phyloP scores from a whole-genome alignment of 2,797 vertebrate species.

The Luscinia luscinia region DNA sequence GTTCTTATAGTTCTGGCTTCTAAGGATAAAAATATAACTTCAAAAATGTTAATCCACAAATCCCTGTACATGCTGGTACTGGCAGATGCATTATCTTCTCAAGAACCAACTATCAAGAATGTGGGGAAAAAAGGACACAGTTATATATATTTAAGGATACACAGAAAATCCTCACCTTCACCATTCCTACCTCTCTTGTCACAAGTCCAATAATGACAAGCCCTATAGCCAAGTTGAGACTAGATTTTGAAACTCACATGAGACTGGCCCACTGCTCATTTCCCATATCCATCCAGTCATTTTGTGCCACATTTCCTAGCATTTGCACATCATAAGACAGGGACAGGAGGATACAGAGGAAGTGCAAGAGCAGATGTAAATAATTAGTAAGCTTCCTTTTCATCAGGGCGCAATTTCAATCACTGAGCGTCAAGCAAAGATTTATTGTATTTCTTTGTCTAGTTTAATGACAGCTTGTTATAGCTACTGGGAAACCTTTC shows the following conservation, averaged over 20 bases:
- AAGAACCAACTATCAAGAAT: not conserved
- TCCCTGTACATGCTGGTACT: not conserved
- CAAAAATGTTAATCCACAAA: not conserved
- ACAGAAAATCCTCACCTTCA: not conserved
- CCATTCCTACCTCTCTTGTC: not conserved
- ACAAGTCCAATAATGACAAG: not conserved
- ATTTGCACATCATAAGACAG: not conserved
- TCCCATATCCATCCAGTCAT: not conserved
- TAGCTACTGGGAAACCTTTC: not conserved
- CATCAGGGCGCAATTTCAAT: not conserved
- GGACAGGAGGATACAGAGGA: not conserved
- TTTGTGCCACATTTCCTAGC: not conserved
- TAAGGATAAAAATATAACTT: not conserved
- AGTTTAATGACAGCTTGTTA: not conserved
- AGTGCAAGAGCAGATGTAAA: not conserved
- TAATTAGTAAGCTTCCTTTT: not conserved
- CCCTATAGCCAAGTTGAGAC: not conserved
- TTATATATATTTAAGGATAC: not conserved
- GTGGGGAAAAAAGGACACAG: not conserved
- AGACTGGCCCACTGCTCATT: not conserved
- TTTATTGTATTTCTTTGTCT: not conserved
- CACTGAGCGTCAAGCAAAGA: not conserved
- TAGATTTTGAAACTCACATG: not conserved
- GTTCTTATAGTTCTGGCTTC: not conserved
- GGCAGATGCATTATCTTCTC: not conserved